phyloP scores from a whole-genome alignment of 2,797 vertebrate species.

The Fundulus diaphanus region DNA sequence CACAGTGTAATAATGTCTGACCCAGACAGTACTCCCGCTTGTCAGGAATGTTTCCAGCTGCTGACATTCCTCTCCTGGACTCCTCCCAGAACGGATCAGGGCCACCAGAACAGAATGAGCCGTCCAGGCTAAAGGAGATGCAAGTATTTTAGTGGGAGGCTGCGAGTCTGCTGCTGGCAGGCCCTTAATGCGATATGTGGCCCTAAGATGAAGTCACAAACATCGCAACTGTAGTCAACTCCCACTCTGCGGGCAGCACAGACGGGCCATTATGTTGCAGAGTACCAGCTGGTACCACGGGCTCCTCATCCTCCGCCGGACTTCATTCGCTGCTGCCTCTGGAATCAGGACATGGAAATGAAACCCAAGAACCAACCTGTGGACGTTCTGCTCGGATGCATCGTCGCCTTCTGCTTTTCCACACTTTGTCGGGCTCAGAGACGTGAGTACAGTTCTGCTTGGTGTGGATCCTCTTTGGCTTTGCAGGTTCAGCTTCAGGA shows the following conservation, averaged over 20 bases:
- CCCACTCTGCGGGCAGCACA: conserved; percentile 81
- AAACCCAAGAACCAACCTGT: conserved; percentile 63
- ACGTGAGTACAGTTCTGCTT: conserved; percentile 73
- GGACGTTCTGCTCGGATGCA: conserved; percentile 59
- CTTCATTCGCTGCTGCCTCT: conserved; percentile 72
- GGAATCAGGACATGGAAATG: conserved; percentile 78
- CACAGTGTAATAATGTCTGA: neutral
- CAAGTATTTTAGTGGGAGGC: conserved; percentile 82
- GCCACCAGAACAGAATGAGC: conserved; percentile 46
- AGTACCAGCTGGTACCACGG: conserved; percentile 85
- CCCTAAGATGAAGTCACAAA: conserved; percentile 84
- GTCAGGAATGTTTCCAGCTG: conserved; percentile 42
- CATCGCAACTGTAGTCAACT: conserved; percentile 80
- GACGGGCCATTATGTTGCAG: conserved; percentile 80
- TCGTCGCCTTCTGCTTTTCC: conserved; percentile 52
- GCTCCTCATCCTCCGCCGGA: conserved; percentile 74
- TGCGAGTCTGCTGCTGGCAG: conserved; percentile 71
- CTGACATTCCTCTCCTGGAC: conserved; percentile 40
- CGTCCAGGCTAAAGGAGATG: conserved; percentile 74
- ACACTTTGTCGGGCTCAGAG: conserved; percentile 66
- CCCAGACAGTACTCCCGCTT: neutral
- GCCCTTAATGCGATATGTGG: conserved; percentile 75
- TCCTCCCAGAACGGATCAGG: conserved; percentile 56
- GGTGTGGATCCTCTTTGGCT: neutral
- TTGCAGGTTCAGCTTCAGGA: neutral